phyloP scores from a whole-genome alignment of 2,888 invertebrate species.

The Oligia latruncula region DNA sequence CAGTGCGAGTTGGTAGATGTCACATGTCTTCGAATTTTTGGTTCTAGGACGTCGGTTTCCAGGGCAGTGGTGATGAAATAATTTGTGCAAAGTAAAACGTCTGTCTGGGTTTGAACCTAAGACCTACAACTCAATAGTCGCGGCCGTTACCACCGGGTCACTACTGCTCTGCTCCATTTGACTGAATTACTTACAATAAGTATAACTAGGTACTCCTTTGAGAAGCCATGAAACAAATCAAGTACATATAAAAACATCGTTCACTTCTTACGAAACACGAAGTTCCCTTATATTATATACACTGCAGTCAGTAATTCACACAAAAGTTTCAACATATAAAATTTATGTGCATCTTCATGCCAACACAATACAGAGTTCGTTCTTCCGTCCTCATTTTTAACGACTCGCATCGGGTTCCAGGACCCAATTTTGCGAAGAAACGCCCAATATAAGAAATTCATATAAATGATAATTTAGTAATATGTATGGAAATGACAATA shows the following conservation, averaged over 20 bases:
- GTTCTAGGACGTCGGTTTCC: no score
- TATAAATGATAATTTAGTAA: conserved; percentile 61
- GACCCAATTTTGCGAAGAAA: conserved; percentile 42
- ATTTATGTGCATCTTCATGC: conserved; percentile 42
- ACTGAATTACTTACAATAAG: not conserved
- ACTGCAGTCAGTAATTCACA: conserved; percentile 21
- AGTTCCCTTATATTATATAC: not conserved
- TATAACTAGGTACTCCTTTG: not conserved
- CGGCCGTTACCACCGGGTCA: no score
- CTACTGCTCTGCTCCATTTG: not conserved
- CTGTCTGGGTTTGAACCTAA: no score
- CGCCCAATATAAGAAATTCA: conserved; percentile 34
- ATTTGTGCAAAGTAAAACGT: no score
- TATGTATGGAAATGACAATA: conserved; percentile 59
- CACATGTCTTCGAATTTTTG: no score
- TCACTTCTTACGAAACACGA: conserved; percentile 8
- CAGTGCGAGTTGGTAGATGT: no score
- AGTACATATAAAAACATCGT: not conserved
- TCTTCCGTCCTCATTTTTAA: conserved; percentile 31
- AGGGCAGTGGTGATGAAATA: no score
- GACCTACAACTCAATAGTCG: no score
- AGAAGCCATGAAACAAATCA: not conserved
- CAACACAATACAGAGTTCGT: conserved; percentile 34
- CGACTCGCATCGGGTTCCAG: conserved; percentile 38
- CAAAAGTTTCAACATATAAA: conserved; percentile 31